Evolutionary conservation across 2,113 vertebrate species (phyloP), one percentile per base, ranked within the genome.

Genomic region (Thunnus thynnus): DNA sequence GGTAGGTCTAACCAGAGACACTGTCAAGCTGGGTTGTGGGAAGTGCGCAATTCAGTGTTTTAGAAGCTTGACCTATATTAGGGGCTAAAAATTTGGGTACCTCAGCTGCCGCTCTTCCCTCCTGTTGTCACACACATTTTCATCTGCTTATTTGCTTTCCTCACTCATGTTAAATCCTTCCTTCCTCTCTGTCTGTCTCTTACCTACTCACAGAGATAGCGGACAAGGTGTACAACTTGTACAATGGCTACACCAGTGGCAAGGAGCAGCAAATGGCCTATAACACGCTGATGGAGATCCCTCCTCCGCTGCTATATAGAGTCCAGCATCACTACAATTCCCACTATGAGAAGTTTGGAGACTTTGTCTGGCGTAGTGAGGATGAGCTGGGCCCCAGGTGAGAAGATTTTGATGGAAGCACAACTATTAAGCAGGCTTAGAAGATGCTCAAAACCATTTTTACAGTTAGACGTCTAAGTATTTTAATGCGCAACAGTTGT

Each of bases 231-330:
- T 99, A 99, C 92, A 99, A 97, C 88, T 93, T 99, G 72, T 99
- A 99, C 92, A 99, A 99, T 0, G 98, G 98, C 86, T 99, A 99
- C 93, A 99, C 97, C 7, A 99, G 98, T 0, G 98, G 98, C n/a
- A 99, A 99, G 91, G 98, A 99, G 89, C 98, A 99, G 92, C 98
- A 99, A 94, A 97, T 97, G 0, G 98, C 98, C 85, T 99, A 99
- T 88, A 99, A 99, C 93, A 99, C 96, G 0, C 91, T 99, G 63
- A 99, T 99, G 98, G 98, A 99, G 84, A 95, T 99, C 75, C 95
- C 98, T 0, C 93, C 97, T 3, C 97, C 98, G 0, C 96, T 98
- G 94, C 95, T 99, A 0, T 97, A 97, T 85, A 95, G 98, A 14
- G 96, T 99, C 20, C 98, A 99, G 89, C 97, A 99, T 86, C 98